Conservation (phyloP, 2,888 invertebrate genomes). For the Eupsilia transversa region DNA sequence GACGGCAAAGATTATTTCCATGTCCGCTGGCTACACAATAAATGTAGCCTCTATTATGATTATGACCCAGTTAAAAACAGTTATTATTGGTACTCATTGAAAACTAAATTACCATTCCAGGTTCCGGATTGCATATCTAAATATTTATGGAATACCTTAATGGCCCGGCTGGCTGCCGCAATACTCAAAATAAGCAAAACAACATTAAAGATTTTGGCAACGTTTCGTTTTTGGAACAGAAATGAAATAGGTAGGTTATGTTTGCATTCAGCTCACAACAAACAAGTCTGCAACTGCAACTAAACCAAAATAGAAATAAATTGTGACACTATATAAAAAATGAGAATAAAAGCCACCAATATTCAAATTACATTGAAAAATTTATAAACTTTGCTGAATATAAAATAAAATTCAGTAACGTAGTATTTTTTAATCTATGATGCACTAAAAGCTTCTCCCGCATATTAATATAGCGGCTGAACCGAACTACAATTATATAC, state of each 20-base stretch:
- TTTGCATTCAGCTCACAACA: conserved; percentile 28
- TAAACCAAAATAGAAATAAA: conserved; percentile 16
- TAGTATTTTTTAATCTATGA: conserved; percentile 36
- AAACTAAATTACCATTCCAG: conserved; percentile 44
- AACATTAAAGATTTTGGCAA: conserved; percentile 26
- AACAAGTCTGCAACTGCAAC: background rate
- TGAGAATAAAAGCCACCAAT: conserved; percentile 4
- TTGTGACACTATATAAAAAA: background rate
- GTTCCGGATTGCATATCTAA: conserved; percentile 30
- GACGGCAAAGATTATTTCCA: conserved; percentile 71
- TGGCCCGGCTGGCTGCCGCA: conserved; percentile 2
- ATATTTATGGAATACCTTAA: conserved; percentile 26
- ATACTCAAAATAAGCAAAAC: conserved; percentile 7
- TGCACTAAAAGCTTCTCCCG: conserved; percentile 38
- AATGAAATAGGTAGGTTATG: conserved; percentile 22
- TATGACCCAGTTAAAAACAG: conserved; percentile 47
- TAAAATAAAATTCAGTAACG: conserved; percentile 37
- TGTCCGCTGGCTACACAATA: conserved; percentile 61
- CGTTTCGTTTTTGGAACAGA: conserved; percentile 19
- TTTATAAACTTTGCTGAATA: conserved; percentile 7
- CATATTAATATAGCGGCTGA: conserved; percentile 39
- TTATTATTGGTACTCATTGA: conserved; percentile 48
- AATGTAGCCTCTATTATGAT: conserved; percentile 42
- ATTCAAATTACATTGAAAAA: conserved; percentile 28
- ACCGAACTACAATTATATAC: conserved; percentile 30